Base-by-base conservation (phyloP, 2,797 vertebrate species). In the Euphonia xanthogaster region DNA sequence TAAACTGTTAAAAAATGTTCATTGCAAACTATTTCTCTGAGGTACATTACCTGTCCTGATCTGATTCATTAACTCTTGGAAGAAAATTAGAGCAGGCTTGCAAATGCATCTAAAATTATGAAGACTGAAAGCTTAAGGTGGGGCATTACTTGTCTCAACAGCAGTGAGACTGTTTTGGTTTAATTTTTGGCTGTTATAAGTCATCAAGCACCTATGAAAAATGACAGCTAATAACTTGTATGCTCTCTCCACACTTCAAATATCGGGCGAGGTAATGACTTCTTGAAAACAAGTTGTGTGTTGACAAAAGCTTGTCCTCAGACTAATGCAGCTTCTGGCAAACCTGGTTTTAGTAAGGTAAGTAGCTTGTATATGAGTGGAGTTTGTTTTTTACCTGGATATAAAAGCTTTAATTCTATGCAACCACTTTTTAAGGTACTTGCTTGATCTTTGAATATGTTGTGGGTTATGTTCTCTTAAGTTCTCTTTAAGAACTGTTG, bases 311-410 rank as follows among this genome's bases (percentile, higher is more conserved):
- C 92, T 94, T 98, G 97, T 95, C 97, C 97, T 65, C 44, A 40
- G 77, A 95, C 95, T 91, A 97, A 73, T 45, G 87, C 95, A 75
- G 92, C 95, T 94, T 98, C 97, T 97, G 96, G 96, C 87, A 97
- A 89, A 94, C 94, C 90, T 88, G 95, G 96, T 90, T 93, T 96
- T 78, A 94, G 74, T 51, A 98, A 98, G 97, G 98, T 98, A 91
- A 88, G 92, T 72, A 73, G 12, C 18, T 57, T 68, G 33, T 44
- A 12, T 57, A 3, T 44, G 3, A 19, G 2, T 87, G 57, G 22
- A 78, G 30, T 50, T 83, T 42, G 21, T 63, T 55, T 78, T 50
- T 85, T 13, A 51, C 27, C 14, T 66, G 70, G 4, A 42, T 51
- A 5, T 54, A 45, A 70, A 76, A 71, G 8, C n/a, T 47, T 89